Percentiles rank a stretch among this genome's conserved stretches.
Evolutionary conservation across 2,797 vertebrate species (phyloP).

Genomic region (Hylomyscus alleni): DNA sequence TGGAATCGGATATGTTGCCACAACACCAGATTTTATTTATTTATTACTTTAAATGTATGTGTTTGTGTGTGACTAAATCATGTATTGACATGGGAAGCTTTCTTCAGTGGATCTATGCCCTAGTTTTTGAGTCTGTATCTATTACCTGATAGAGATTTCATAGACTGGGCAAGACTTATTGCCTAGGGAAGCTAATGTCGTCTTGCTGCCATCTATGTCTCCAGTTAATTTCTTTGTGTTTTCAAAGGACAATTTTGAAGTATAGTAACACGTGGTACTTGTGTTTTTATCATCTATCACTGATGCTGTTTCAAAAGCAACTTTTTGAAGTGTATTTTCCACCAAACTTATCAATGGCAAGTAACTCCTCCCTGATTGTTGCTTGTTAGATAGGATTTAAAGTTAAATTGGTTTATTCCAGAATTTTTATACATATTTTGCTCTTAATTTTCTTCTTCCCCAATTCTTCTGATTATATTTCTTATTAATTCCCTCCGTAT

Average conservation of each 20-base stretch:
- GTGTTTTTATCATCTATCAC: not conserved
- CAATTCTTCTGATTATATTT: rapidly evolving
- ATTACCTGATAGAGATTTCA: too few species aligned
- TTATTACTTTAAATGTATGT: not conserved
- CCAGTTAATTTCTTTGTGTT: not conserved
- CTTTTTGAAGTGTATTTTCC: not conserved
- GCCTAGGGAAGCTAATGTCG: too few species aligned
- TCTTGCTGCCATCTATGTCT: too few species aligned
- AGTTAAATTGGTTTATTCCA: not conserved
- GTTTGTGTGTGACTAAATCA: not conserved
- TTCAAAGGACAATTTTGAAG: not conserved
- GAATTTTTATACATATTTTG: not conserved
- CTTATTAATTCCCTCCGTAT: not conserved
- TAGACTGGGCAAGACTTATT: too few species aligned
- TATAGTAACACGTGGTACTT: not conserved
- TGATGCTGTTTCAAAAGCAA: not conserved
- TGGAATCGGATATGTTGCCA: not conserved
- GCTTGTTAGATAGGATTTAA: not conserved
- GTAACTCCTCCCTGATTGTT: not conserved
- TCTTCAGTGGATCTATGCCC: too few species aligned
- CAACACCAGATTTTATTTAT: not conserved
- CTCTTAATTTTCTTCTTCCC: too few species aligned
- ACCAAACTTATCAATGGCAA: not conserved
- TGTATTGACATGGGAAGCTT: not conserved
- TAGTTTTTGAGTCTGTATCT: not conserved